Percentiles rank a stretch among this genome's conserved stretches.
Evolutionary conservation across 1,140 invertebrate genomes (phyloP).

Genomic region (Drosophila varians): DNA sequence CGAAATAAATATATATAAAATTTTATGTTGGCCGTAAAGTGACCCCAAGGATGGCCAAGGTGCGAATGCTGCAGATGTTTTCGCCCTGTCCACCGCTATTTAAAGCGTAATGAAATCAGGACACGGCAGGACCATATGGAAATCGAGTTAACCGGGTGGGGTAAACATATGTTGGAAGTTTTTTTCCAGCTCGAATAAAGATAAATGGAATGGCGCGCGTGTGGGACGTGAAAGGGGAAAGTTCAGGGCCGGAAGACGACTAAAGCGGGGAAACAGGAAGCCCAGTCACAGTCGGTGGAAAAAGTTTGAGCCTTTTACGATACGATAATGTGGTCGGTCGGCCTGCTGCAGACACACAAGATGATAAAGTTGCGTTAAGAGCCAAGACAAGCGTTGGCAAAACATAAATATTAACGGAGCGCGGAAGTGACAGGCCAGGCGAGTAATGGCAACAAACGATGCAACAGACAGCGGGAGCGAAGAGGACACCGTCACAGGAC

Average conservation of each 20-base stretch:
- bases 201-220: constrained; percentile 52
- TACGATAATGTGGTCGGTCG: constrained; percentile 14
- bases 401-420: constrained; percentile 73
- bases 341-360: constrained; percentile 30
- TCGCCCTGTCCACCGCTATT: constrained; percentile 2
- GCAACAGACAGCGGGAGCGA: constrained; percentile 37
- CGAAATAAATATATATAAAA: constrained; percentile 26
- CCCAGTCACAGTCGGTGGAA: constrained; percentile 47
- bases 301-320: constrained; percentile 47
- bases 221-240: constrained; percentile 24
- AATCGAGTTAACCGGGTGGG: neutral
- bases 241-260: constrained; percentile 48
- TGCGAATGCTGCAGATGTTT: constrained; percentile 36
- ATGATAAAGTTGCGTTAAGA: constrained; percentile 40
- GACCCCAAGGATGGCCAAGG: constrained; percentile 31
- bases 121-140: constrained; percentile 58
- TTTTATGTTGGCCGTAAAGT: constrained; percentile 47
- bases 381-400: constrained; percentile 60
- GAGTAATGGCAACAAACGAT: constrained; percentile 71
- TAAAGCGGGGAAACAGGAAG: constrained; percentile 43
- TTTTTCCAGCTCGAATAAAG: constrained; percentile 43
- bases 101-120: constrained; percentile 42
- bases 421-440: constrained; percentile 66
- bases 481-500: constrained; percentile 3
- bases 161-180: constrained; percentile 59